Percentiles rank a stretch among this genome's conserved stretches.
These are phyloP conservation scores for Anoncus sp. DNA, from an alignment of 2,888 invertebrate species.

Conservation along the genomic window DNA sequence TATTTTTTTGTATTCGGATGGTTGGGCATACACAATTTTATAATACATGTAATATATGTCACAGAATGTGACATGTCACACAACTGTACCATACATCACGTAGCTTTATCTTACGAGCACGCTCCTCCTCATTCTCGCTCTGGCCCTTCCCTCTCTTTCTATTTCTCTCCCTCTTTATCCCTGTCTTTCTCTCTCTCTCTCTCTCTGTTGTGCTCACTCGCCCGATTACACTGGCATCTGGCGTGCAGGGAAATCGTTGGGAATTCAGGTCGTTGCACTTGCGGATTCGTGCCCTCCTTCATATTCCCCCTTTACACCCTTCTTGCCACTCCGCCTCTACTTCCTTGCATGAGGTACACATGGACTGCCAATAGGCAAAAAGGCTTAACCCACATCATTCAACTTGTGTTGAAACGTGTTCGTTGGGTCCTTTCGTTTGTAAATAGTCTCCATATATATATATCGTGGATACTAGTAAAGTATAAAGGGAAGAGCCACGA, in stretches of 20 bases:
- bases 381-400: not conserved
- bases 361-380: not conserved
- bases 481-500: conserved; percentile 41
- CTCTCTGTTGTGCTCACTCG: conserved; percentile 52
- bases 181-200: conserved; percentile 5
- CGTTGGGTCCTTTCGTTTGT: conserved; percentile 7
- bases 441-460: not conserved
- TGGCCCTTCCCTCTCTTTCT: conserved; percentile 1
- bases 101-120: conserved; percentile 40
- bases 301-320: conserved; percentile 21
- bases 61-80: conserved; percentile 40
- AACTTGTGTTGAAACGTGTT: not conserved
- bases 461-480: conserved; percentile 9
- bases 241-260: conserved; percentile 60
- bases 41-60: conserved; percentile 35
- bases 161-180: not conserved
- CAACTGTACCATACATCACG: conserved; percentile 32
- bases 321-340: not conserved
- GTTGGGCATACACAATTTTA: conserved; percentile 22
- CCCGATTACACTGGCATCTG: conserved; percentile 59
- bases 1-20: not conserved
- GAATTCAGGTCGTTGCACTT: conserved; percentile 64
- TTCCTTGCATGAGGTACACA: not conserved
- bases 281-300: conserved; percentile 51
- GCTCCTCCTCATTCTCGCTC: no score